These are phyloP conservation scores for Conus canariensis DNA, from an alignment of 2,888 invertebrate species.

Conservation along the genomic window DNA sequence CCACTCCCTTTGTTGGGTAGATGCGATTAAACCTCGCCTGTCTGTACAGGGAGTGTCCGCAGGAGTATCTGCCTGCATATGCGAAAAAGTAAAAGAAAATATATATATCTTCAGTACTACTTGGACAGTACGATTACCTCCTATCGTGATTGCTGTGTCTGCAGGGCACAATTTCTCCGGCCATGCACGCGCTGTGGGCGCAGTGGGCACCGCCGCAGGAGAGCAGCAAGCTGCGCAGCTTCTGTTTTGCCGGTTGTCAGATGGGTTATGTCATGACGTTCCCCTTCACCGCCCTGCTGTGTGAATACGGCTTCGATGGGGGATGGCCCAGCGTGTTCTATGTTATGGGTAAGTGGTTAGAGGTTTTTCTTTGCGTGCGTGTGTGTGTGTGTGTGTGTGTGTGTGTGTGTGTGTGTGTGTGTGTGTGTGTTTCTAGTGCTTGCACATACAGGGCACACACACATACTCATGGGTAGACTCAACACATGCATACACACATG, in stretches of 20 bases:
- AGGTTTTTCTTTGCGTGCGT: background rate
- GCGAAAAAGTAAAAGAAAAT: no score
- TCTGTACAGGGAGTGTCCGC: no score
- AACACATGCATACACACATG: background rate
- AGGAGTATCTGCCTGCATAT: no score
- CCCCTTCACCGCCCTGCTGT: slow-evolving; percentile 82
- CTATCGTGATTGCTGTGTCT: background rate
- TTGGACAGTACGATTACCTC: no score
- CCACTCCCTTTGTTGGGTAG: no score
- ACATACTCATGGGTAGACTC: background rate
- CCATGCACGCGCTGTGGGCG: slow-evolving; percentile 72
- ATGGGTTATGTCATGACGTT: slow-evolving; percentile 87
- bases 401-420: background rate
- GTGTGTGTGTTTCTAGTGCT: background rate
- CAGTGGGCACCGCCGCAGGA: slow-evolving; percentile 75
- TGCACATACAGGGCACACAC: background rate
- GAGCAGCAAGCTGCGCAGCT: slow-evolving; percentile 56
- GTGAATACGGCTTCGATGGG: slow-evolving; percentile 80
- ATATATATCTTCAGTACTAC: no score
- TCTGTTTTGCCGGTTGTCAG: slow-evolving; percentile 79
- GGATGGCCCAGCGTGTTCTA: slow-evolving; percentile 84
- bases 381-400: slow-evolving; percentile 6
- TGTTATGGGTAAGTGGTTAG: slow-evolving; percentile 77
- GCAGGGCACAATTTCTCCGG: slow-evolving; percentile 75
- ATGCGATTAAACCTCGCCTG: no score